Evolutionary conservation across 2,888 invertebrate species (phyloP).

Genomic region (Rutpela maculata): DNA sequence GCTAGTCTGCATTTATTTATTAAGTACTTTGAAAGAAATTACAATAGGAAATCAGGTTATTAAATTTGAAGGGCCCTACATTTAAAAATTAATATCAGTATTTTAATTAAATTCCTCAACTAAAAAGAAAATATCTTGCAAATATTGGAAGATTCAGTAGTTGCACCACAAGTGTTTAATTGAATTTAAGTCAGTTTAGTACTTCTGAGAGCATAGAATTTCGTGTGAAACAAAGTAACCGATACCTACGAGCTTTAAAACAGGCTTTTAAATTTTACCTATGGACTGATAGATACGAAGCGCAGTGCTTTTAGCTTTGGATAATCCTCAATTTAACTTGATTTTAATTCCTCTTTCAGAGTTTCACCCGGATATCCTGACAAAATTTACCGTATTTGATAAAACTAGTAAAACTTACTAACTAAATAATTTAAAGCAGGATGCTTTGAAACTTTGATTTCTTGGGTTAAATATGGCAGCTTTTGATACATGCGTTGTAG

Average conservation of each 20-base stretch:
- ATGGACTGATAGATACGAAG: background rate
- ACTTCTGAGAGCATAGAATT: background rate
- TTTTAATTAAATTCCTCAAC: no score
- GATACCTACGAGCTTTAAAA: background rate
- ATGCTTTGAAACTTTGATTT: background rate
- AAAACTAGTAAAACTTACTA: background rate
- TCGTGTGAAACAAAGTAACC: background rate
- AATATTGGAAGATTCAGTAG: no score
- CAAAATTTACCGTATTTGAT: background rate
- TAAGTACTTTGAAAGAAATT: no score
- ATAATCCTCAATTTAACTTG: slow-evolving; percentile 1
- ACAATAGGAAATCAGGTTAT: no score
- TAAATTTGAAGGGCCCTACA: no score
- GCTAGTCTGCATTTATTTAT: no score
- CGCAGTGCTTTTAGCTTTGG: background rate
- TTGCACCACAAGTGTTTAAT: no score
- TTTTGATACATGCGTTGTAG: no score
- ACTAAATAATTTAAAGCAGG: background rate
- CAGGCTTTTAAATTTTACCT: background rate
- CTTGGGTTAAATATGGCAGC: background rate
- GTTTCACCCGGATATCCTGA: background rate
- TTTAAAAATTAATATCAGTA: no score
- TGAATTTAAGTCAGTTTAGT: no score
- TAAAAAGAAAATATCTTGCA: no score
- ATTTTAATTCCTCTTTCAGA: background rate